phyloP scores from a whole-genome alignment of 2,888 invertebrate genomes.

The Leucozona laternaria region DNA sequence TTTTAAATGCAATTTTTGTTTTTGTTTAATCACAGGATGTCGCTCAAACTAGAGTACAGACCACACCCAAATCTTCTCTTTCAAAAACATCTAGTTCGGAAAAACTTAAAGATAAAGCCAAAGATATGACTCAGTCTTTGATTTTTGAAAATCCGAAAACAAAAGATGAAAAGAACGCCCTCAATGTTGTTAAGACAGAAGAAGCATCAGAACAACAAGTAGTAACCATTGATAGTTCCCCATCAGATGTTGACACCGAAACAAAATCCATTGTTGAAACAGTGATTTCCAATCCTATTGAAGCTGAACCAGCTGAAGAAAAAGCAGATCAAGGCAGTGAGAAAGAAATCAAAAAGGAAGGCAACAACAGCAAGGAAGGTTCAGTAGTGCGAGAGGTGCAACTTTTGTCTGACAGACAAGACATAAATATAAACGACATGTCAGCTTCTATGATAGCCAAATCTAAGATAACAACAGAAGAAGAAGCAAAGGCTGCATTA shows the following conservation, averaged over 20 bases:
- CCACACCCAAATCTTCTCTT: conserved; percentile 77
- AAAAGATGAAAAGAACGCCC: conserved; percentile 83
- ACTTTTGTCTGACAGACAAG: conserved; percentile 76
- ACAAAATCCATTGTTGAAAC: conserved; percentile 58
- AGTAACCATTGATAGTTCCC: conserved; percentile 44
- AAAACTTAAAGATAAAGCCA: conserved; percentile 77
- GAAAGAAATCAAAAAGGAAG: conserved; percentile 79
- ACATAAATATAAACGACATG: conserved; percentile 80
- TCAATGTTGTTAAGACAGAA: conserved; percentile 82
- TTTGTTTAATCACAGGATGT: conserved; percentile 71
- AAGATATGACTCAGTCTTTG: conserved; percentile 75
- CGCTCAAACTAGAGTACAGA: conserved; percentile 78
- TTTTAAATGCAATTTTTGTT: background rate
- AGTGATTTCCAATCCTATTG: conserved; percentile 57
- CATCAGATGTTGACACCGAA: conserved; percentile 63
- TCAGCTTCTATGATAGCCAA: conserved; percentile 88
- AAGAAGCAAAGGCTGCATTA: conserved; percentile 96
- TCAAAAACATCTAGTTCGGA: conserved; percentile 78
- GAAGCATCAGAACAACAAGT: conserved; percentile 71
- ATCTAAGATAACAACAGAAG: conserved; percentile 92
- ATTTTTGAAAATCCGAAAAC: conserved; percentile 79
- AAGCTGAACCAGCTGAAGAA: conserved; percentile 79
- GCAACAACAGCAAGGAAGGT: conserved; percentile 81
- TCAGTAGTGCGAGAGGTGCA: conserved; percentile 80
- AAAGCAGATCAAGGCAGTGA: conserved; percentile 81